Percentiles rank a stretch among this genome's conserved stretches.
phyloP scores from a whole-genome alignment of 2,113 vertebrate genomes.

The Tyrannus savana region DNA sequence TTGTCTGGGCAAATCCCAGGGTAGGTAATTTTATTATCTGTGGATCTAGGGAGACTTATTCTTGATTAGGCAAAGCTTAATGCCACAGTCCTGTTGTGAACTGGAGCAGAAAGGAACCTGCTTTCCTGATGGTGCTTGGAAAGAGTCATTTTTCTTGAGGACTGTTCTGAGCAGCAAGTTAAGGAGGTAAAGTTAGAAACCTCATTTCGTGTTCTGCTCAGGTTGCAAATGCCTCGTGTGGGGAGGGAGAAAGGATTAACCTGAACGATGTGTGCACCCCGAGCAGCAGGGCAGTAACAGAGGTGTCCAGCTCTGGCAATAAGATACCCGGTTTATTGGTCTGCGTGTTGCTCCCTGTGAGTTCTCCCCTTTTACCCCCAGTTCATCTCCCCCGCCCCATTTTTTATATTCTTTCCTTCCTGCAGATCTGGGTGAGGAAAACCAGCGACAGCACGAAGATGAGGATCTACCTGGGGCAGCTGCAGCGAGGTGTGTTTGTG shows the following conservation, averaged over 20 bases:
- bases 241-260: neutral
- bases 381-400: neutral
- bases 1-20: constrained; percentile 43
- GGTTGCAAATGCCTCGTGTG: neutral
- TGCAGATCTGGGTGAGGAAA: constrained; percentile 98
- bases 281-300: too few relatives aligned
- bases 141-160: neutral
- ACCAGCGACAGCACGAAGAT: constrained; percentile 99
- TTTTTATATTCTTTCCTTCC: neutral
- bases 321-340: neutral
- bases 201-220: neutral
- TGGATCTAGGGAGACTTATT: constrained; percentile 22
- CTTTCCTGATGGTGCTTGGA: neutral
- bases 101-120: neutral
- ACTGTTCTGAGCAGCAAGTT: neutral
- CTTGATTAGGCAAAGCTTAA: constrained; percentile 39
- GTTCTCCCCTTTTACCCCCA: neutral
- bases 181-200: neutral
- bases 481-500: constrained; percentile 94
- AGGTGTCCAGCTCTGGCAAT: neutral
- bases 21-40: constrained; percentile 30
- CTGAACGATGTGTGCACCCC: neutral
- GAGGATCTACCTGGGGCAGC: constrained; percentile 97
- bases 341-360: neutral
- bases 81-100: neutral